phyloP scores from a whole-genome alignment of 1,140 invertebrate species.

The Ceratitis capitata region DNA sequence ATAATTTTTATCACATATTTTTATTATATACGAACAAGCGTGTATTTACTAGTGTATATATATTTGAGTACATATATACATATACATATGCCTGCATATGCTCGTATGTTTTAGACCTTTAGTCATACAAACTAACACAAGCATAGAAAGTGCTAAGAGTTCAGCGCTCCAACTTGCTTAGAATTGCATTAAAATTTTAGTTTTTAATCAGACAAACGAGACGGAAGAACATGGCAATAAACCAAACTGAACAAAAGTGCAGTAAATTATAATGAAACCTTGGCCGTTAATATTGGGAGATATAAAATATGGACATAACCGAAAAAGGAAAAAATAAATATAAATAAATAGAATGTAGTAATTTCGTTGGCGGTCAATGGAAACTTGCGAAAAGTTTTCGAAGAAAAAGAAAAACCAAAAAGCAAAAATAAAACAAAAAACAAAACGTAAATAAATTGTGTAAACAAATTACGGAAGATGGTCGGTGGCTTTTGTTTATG shows the following conservation, averaged over 20 bases:
- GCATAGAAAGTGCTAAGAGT: neutral
- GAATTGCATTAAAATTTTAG: constrained; percentile 31
- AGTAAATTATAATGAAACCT: constrained; percentile 26
- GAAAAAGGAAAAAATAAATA: neutral
- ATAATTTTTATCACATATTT: too few species aligned
- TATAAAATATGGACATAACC: neutral
- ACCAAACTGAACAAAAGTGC: neutral
- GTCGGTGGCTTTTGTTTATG: neutral
- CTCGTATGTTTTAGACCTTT: too few species aligned
- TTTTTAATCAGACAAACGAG: constrained; percentile 30
- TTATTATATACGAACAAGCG: too few species aligned
- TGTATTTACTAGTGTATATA: too few species aligned
- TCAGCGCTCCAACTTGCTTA: neutral
- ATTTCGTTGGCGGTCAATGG: constrained; percentile 18
- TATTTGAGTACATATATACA: too few species aligned
- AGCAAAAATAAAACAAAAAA: too few species aligned
- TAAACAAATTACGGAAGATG: constrained; percentile 29
- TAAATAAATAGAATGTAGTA: neutral
- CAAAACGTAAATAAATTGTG: constrained; percentile 7
- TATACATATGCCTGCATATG: too few species aligned
- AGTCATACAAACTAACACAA: too few species aligned
- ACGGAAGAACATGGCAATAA: neutral
- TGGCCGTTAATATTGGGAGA: constrained; percentile 9
- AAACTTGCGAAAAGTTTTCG: neutral
- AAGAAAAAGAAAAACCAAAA: neutral